A percentile compares a stretch with the other conserved stretches of the same genome.
Conservation (phyloP, 2,888 invertebrate genomes). For the Lithophane semibrunnea region DNA sequence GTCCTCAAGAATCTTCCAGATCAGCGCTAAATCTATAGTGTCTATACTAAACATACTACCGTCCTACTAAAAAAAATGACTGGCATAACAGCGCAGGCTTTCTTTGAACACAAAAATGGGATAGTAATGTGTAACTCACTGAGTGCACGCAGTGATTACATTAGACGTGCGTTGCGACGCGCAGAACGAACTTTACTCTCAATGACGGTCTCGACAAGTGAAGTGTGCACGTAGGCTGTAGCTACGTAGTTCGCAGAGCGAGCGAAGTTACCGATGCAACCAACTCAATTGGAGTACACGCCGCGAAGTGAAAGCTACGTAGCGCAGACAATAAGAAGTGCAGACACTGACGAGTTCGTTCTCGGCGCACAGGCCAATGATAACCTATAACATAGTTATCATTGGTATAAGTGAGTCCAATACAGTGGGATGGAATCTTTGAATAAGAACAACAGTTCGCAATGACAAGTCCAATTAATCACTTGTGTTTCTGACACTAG, state of each 20-base stretch:
- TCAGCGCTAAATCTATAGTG: constrained; percentile 46
- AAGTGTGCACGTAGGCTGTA: constrained; percentile 88
- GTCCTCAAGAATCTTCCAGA: constrained; percentile 33
- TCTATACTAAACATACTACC: constrained; percentile 63
- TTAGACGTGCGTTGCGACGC: constrained; percentile 86
- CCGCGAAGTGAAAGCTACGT: constrained; percentile 90
- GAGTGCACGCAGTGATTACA: constrained; percentile 90
- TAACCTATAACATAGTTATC: constrained; percentile 91
- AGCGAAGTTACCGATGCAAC: constrained; percentile 88
- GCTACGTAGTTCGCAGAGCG: constrained; percentile 89
- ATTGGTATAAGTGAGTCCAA: constrained; percentile 88
- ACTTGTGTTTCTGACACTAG: constrained; percentile 26
- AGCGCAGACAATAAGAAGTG: constrained; percentile 90
- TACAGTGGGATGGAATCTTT: constrained; percentile 85
- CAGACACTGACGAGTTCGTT: constrained; percentile 89
- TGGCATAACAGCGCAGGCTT: constrained; percentile 68
- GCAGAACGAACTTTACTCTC: constrained; percentile 87
- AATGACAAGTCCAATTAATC: constrained; percentile 31
- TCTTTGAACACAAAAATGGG: constrained; percentile 85
- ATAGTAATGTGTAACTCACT: constrained; percentile 90
- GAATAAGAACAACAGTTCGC: constrained; percentile 23
- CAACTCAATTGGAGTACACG: constrained; percentile 88
- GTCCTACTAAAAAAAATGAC: constrained; percentile 57
- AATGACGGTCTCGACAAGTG: constrained; percentile 87
- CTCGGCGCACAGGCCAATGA: constrained; percentile 91